phyloP scores from a whole-genome alignment of 2,113 vertebrate species.

The Antigone vipio region DNA sequence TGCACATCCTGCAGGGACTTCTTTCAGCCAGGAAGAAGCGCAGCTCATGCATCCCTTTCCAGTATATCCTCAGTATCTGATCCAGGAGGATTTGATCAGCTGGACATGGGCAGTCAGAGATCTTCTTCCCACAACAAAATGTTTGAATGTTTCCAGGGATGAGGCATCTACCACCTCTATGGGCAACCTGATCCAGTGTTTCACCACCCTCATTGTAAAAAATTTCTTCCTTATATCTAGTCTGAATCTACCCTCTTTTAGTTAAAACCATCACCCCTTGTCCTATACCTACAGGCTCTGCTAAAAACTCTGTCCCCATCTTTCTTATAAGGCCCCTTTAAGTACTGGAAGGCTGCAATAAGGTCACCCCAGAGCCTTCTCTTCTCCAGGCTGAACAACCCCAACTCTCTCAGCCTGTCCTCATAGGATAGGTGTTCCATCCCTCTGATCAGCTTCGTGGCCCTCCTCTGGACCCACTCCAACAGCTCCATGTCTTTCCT shows the following conservation, averaged over 20 bases:
- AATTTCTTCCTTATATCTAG: not conserved
- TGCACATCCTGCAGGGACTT: not conserved
- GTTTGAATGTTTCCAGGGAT: not conserved
- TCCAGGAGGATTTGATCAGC: not conserved
- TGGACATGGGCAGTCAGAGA: not conserved
- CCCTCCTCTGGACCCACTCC: not conserved
- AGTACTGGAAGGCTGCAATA: not conserved
- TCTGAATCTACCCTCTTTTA: not conserved
- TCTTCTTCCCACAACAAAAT: not conserved
- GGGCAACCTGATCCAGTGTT: not conserved
- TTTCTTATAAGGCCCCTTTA: not conserved
- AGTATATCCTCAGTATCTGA: not conserved
- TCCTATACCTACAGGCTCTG: not conserved
- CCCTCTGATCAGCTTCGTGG: not conserved
- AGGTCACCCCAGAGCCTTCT: not conserved
- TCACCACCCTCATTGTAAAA: not conserved
- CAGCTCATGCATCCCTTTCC: not conserved
- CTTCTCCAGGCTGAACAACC: not conserved
- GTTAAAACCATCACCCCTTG: not conserved
- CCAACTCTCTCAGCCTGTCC: not conserved
- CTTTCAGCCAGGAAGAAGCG: not conserved
- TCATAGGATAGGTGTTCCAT: not conserved
- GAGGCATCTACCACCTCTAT: too few species aligned
- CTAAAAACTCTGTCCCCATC: not conserved
- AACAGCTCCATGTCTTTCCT: not conserved